phyloP scores from a whole-genome alignment of 2,113 vertebrate genomes.

The Prochilodus magdalenae region DNA sequence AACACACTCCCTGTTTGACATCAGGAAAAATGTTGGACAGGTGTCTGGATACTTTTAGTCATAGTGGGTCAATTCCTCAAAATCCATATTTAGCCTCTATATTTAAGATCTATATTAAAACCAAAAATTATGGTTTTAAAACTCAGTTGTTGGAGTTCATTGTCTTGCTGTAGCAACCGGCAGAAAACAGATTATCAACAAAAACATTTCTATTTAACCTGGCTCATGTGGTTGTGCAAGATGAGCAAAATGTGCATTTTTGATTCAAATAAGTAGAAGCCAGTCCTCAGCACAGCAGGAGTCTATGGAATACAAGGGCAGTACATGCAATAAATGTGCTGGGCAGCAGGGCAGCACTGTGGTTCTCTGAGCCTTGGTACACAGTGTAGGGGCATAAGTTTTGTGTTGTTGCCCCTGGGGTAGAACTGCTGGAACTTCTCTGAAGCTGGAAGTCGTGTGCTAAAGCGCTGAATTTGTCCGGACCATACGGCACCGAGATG shows the following conservation, averaged over 20 bases:
- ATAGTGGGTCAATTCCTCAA: neutral
- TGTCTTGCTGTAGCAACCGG: neutral
- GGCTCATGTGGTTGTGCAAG: slow-evolving; percentile 33
- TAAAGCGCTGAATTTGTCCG: slow-evolving; percentile 29
- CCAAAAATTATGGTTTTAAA: no score
- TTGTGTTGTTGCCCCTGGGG: no score
- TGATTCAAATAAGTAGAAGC: neutral
- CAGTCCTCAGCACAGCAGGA: slow-evolving; percentile 23
- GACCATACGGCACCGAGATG: slow-evolving; percentile 38
- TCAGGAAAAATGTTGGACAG: no score
- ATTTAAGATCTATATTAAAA: no score
- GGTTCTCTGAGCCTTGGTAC: neutral
- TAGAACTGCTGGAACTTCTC: neutral
- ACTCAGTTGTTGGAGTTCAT: neutral
- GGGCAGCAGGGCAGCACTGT: slow-evolving; percentile 20
- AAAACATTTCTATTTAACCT: neutral
- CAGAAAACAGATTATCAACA: neutral
- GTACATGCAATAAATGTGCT: slow-evolving; percentile 5
- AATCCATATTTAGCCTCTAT: neutral
- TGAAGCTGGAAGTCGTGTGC: slow-evolving; percentile 35
- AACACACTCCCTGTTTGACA: no score
- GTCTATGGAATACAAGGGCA: slow-evolving; percentile 23
- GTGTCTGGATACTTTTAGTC: neutral
- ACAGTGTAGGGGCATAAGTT: neutral
- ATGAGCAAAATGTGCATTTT: slow-evolving; percentile 1